These are phyloP conservation scores for Trogon surrucura DNA, from an alignment of 2,113 vertebrate genomes.

Conservation along the genomic window DNA sequence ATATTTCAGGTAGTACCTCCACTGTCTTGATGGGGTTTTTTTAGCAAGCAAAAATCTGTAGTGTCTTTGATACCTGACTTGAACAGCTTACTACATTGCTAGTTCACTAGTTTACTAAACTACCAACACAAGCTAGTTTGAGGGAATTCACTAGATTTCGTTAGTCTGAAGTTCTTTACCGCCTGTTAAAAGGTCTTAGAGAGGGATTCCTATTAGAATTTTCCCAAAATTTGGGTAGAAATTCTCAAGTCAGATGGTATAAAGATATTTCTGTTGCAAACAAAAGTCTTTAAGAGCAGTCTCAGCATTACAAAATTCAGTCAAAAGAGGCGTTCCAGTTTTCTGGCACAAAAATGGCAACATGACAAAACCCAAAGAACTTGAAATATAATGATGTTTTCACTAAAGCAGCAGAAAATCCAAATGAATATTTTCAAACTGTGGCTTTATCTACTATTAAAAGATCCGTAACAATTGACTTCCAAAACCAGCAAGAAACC, in stretches of 20 bases:
- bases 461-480: slow-evolving; percentile 67
- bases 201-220: not conserved
- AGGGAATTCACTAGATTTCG: not conserved
- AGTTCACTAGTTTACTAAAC: not conserved
- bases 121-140: not conserved
- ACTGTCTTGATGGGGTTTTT: not conserved
- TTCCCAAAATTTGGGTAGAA: not conserved
- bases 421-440: slow-evolving; percentile 58
- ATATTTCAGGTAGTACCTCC: not conserved
- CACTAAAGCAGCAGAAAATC: slow-evolving; percentile 58
- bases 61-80: not conserved
- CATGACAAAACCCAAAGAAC: slow-evolving; percentile 2
- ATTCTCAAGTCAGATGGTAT: not conserved
- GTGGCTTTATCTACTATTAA: slow-evolving; percentile 62
- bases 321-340: not conserved
- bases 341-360: slow-evolving; percentile 14
- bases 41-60: not conserved
- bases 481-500: slow-evolving; percentile 64
- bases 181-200: not conserved
- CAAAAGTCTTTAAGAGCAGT: not conserved
- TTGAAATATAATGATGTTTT: slow-evolving; percentile 67
- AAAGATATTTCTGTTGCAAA: not conserved
- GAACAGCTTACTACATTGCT: not conserved
- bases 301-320: not conserved
- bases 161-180: not conserved